These are phyloP conservation scores for Cuculus canorus DNA, from an alignment of 2,797 vertebrate genomes.

Conservation along the genomic window DNA sequence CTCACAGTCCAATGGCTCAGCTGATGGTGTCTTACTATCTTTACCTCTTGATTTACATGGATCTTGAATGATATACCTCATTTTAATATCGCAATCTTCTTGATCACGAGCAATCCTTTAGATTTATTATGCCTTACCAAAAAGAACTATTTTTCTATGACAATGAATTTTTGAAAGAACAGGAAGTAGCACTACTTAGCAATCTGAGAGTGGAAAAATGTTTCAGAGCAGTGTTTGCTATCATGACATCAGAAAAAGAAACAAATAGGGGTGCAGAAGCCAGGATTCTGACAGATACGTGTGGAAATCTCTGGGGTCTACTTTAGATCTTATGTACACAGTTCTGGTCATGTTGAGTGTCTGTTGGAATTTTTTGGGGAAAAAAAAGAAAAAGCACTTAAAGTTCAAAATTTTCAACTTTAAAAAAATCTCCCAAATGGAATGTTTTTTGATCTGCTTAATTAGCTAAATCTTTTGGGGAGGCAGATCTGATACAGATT, in stretches of 20 bases:
- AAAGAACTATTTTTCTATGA: neutral
- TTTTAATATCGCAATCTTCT: neutral
- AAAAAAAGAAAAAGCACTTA: neutral
- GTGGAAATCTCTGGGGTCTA: neutral
- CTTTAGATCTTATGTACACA: neutral
- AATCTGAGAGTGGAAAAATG: neutral
- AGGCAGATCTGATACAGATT: neutral
- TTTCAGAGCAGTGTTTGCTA: neutral
- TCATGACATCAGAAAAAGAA: neutral
- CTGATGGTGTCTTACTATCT: neutral
- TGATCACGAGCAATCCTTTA: neutral
- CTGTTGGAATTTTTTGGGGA: too few relatives aligned
- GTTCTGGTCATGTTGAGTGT: neutral
- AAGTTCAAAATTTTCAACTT: neutral
- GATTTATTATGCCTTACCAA: neutral
- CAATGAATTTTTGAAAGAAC: neutral
- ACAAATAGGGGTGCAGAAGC: neutral
- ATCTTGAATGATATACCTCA: neutral
- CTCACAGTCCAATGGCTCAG: neutral
- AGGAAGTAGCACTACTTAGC: neutral
- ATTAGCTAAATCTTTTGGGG: neutral
- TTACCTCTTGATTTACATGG: neutral
- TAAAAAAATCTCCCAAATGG: neutral
- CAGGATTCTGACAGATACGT: neutral
- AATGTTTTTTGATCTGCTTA: neutral